A percentile compares a stretch with the other conserved stretches of the same genome.
Evolutionary conservation across 1,140 invertebrate species (phyloP).

Genomic region (Andrena cerasifolii): DNA sequence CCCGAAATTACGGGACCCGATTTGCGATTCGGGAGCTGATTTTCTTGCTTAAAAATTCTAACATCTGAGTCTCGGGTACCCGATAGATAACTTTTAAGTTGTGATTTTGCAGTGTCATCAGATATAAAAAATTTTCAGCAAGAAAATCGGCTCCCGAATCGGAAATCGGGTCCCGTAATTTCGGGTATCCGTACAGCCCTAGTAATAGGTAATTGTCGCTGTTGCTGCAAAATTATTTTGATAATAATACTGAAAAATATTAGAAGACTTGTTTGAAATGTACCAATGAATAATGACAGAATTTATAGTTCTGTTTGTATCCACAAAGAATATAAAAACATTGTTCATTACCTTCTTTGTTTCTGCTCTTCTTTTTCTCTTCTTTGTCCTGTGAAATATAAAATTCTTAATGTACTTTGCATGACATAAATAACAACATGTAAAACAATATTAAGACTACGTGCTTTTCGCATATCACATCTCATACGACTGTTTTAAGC

Average conservation of each 20-base stretch:
- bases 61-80: no score
- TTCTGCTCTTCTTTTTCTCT: constrained; percentile 90
- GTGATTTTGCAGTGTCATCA: no score
- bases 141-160: no score
- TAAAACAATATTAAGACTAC: constrained; percentile 31
- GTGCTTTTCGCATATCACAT: constrained; percentile 47
- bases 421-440: constrained; percentile 5
- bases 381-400: constrained; percentile 88
- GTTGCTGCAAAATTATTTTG: constrained; percentile 40
- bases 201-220: neutral
- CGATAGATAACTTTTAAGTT: no score
- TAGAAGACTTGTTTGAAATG: neutral
- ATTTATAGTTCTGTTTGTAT: neutral
- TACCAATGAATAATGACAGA: neutral
- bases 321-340: constrained; percentile 5
- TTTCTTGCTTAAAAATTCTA: no score
- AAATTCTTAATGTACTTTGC: constrained; percentile 32
- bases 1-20: no score
- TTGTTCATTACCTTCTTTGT: constrained; percentile 88
- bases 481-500: constrained; percentile 13
- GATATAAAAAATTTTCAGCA: no score
- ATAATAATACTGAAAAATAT: neutral
- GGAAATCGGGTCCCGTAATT: no score
- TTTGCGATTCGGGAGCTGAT: no score
- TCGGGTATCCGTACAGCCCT: no score